Conservation (phyloP, 2,113 vertebrate genomes). For the Plotosus lineatus region DNA sequence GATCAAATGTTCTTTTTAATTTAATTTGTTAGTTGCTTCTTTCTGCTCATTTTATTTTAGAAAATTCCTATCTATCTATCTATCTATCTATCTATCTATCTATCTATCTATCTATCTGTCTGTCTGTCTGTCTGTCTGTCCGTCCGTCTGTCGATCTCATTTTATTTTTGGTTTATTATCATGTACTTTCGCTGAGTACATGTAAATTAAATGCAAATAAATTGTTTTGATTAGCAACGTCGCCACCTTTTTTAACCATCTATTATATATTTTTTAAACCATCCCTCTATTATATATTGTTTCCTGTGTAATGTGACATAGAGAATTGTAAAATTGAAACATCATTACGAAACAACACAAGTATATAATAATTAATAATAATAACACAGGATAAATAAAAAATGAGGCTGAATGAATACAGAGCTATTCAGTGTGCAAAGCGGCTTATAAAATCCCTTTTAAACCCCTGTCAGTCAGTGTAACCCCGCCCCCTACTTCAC, state of each 20-base stretch:
- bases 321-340: neutral
- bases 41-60: neutral
- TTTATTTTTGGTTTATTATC: neutral
- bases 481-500: no score
- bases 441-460: neutral
- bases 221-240: neutral
- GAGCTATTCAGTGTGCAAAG: neutral
- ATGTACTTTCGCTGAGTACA: neutral
- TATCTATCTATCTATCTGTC: neutral
- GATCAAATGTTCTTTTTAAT: neutral
- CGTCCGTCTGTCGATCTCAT: neutral
- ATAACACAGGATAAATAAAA: no score
- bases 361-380: no score
- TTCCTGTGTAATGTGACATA: neutral
- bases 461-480: neutral
- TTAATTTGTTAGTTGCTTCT: neutral
- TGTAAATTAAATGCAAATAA: neutral
- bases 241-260: neutral
- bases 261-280: no score
- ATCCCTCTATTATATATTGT: neutral
- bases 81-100: neutral
- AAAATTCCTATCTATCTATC: constrained; percentile 31
- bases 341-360: neutral
- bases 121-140: neutral
- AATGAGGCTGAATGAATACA: neutral